Base-by-base conservation (phyloP, 2,888 invertebrate species). In the Alviniconcha strummeri region DNA sequence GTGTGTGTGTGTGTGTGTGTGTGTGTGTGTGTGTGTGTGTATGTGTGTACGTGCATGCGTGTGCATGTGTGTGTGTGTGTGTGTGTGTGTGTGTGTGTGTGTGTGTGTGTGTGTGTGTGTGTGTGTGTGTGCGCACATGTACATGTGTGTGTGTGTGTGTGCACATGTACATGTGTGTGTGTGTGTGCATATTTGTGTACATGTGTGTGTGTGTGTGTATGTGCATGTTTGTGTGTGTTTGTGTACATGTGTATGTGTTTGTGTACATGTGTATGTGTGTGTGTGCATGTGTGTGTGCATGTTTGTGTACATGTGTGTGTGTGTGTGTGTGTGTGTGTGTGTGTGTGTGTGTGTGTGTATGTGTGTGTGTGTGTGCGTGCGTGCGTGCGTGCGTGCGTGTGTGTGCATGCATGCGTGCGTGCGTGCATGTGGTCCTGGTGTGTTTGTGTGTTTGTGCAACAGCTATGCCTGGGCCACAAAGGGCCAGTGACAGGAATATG, bases 401-500 rank as follows among this genome's bases (percentile, higher is more conserved):
- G 75, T 36, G 75, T 75, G 75, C 19, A 7, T 6, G 36, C 19
- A 7, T 54, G 55, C 6, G 55, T n/a, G 75, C 6, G 15, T 7
- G 55, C 5, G 55, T 13, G 75, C 4, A 3, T 55, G 36, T 52
- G 11, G 36, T n/a, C 54, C 11, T 75, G 54, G 2, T 11, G 7
- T 55, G 54, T 15, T 4, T 36, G 13, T 13, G 5, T 75, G 6
- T n/a, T 17, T 78, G 19, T 19, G 7, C 77, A 9, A 4, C 84
- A 86, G 86, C 17, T 86, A 17, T 86, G 86, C 69, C 77, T 86
- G 15, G 86, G 84, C 0, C 85, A 86, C 74, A 84, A 84, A 55
- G 86, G 86, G 1, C 77, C 76, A 8, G 77, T 78, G 52, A 80
- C 74, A 0, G 13, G 5, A 7, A 72, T 85, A 4, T 69, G 75